A percentile compares a stretch with the other conserved stretches of the same genome.
Evolutionary conservation across 2,888 invertebrate species (phyloP).

Genomic region (Camponotus fellah): DNA sequence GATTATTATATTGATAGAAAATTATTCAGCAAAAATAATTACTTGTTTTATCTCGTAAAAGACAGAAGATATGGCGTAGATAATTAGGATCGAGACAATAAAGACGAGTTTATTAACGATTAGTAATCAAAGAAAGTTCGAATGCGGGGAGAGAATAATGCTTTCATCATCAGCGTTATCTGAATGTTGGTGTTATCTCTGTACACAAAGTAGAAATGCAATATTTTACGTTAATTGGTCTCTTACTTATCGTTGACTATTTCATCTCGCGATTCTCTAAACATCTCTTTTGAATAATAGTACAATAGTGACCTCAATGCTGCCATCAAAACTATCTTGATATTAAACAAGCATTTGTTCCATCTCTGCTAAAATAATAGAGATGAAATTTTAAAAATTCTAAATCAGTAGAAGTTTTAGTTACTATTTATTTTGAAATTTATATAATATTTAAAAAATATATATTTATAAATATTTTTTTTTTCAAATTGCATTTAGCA

Average conservation of each 20-base stretch:
- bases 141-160: not conserved
- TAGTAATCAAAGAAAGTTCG: not conserved
- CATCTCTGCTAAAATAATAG: not conserved
- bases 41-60: not conserved
- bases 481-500: not conserved
- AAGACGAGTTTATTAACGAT: conserved; percentile 46
- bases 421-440: not conserved
- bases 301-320: conserved; percentile 23
- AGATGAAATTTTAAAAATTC: not conserved
- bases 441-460: not conserved
- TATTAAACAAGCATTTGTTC: conserved; percentile 15
- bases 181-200: conserved; percentile 14
- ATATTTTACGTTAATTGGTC: conserved; percentile 60
- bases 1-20: not conserved
- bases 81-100: conserved; percentile 24
- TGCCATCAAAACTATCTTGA: conserved; percentile 20
- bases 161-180: conserved; percentile 29
- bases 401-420: conserved; percentile 4
- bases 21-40: not conserved
- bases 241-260: not conserved
- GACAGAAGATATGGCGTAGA: not conserved
- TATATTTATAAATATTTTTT: not conserved
- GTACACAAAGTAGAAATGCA: not conserved
- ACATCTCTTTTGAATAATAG: conserved; percentile 53
- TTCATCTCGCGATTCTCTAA: not conserved